Conservation (phyloP, 2,113 vertebrate species). For the Bettongia penicillata region DNA sequence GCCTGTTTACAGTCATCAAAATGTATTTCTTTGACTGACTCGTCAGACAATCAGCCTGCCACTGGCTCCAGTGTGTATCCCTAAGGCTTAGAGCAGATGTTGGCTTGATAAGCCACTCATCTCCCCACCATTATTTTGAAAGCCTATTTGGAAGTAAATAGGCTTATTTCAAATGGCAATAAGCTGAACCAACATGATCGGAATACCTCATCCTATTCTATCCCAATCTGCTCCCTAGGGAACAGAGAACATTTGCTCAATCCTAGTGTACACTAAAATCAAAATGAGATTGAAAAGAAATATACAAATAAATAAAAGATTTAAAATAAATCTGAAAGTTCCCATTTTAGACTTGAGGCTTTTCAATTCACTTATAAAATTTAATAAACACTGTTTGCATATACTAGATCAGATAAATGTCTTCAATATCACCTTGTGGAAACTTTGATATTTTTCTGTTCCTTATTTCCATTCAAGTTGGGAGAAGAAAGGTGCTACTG, state of each 20-base stretch:
- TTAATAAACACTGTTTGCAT: neutral
- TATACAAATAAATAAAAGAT: neutral
- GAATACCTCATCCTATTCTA: conserved; percentile 48
- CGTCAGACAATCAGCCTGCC: conserved; percentile 24
- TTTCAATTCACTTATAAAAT: conserved; percentile 38
- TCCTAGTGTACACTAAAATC: neutral
- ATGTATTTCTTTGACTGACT: conserved; percentile 70
- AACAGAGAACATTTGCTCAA: neutral
- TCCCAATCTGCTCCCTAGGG: conserved; percentile 52
- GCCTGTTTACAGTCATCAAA: conserved; percentile 62
- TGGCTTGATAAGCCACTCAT: conserved; percentile 56
- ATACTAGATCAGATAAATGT: neutral
- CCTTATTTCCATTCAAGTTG: neutral
- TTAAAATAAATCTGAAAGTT: neutral
- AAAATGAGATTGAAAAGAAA: conserved; percentile 49
- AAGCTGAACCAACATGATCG: conserved; percentile 60
- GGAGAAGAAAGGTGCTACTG: neutral
- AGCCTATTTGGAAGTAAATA: conserved; percentile 74
- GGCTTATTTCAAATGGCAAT: conserved; percentile 58
- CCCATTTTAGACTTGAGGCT: neutral
- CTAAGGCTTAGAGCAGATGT: conserved; percentile 53
- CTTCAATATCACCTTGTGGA: neutral
- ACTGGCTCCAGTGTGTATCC: neutral
- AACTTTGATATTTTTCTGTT: neutral
- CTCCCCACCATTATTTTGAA: conserved; percentile 54